Percentiles rank a stretch among this genome's conserved stretches.
phyloP scores from a whole-genome alignment of 2,113 vertebrate species.

The Aspiorhynchus laticeps region DNA sequence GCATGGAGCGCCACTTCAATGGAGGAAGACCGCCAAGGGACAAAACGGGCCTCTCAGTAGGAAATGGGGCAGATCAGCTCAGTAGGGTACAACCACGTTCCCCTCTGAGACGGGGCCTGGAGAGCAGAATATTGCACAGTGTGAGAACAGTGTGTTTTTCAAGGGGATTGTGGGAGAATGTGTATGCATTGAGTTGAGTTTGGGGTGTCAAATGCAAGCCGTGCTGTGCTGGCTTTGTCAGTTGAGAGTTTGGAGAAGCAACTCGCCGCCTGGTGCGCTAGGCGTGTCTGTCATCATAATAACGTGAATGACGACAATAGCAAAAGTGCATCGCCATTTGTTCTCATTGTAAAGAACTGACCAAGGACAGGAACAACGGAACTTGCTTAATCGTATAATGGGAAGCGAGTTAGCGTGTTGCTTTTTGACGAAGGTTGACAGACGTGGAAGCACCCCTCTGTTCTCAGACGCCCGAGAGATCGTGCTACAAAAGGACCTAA shows the following conservation, averaged over 20 bases:
- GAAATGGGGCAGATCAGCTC: slow-evolving; percentile 66
- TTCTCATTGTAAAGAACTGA: slow-evolving; percentile 18
- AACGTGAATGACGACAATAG: slow-evolving; percentile 26
- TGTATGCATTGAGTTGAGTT: slow-evolving; percentile 4
- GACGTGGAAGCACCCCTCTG: slow-evolving; percentile 16
- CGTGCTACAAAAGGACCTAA: background rate
- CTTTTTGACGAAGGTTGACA: background rate
- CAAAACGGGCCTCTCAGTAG: slow-evolving; percentile 35
- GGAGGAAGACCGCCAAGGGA: slow-evolving; percentile 36
- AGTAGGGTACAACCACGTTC: slow-evolving; percentile 72
- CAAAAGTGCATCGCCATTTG: slow-evolving; percentile 18
- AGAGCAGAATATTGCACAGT: slow-evolving; percentile 61
- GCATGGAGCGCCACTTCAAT: slow-evolving; percentile 30
- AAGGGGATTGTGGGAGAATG: slow-evolving; percentile 38
- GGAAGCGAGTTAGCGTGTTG: background rate
- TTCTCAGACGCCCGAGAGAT: background rate
- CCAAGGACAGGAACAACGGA: background rate
- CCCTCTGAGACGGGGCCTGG: slow-evolving; percentile 71
- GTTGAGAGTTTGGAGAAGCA: background rate
- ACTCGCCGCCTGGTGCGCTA: slow-evolving; percentile 11
- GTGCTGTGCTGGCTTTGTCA: slow-evolving; percentile 18
- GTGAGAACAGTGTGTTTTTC: slow-evolving; percentile 44
- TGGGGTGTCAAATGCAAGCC: background rate
- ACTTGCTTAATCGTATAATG: background rate
- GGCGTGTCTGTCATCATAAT: slow-evolving; percentile 33